Percentiles rank a stretch among this genome's conserved stretches.
Evolutionary conservation across 2,113 vertebrate genomes (phyloP).

Genomic region (Otolemur garnettii): DNA sequence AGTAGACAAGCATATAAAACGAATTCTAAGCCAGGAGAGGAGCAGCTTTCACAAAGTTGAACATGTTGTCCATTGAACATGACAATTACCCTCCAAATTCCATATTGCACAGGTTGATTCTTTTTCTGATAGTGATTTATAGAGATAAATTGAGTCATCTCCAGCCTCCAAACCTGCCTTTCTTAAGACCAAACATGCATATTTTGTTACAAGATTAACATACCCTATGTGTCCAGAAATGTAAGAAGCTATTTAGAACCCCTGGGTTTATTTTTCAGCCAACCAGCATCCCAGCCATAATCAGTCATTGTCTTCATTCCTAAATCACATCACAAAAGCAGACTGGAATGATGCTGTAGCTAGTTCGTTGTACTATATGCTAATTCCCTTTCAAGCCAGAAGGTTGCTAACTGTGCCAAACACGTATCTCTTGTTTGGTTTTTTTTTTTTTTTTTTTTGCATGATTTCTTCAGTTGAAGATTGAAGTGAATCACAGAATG

Average conservation of each 20-base stretch:
- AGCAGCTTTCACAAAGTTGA: background rate
- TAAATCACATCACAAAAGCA: constrained; percentile 41
- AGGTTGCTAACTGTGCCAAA: constrained; percentile 51
- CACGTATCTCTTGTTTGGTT: constrained; percentile 1
- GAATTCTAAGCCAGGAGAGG: background rate
- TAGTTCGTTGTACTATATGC: background rate
- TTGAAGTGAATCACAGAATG: constrained; percentile 73
- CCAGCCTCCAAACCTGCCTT: background rate
- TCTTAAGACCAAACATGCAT: background rate
- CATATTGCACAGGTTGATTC: background rate
- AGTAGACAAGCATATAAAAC: background rate
- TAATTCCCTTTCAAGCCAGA: constrained; percentile 64
- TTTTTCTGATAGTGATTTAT: constrained; percentile 18
- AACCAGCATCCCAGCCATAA: background rate
- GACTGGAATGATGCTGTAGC: background rate
- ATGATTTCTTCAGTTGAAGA: constrained; percentile 53
- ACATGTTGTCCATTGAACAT: background rate
- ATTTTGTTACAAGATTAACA: constrained; percentile 9
- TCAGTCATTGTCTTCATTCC: background rate
- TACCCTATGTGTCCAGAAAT: background rate
- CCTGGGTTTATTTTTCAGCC: background rate
- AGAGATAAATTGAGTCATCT: background rate
- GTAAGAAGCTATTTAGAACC: background rate
- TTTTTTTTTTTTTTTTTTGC: constrained; percentile 74
- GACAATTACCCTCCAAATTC: background rate